These are phyloP conservation scores for Darevskia nairensis DNA, from an alignment of 2,797 vertebrate genomes.

Conservation along the genomic window DNA sequence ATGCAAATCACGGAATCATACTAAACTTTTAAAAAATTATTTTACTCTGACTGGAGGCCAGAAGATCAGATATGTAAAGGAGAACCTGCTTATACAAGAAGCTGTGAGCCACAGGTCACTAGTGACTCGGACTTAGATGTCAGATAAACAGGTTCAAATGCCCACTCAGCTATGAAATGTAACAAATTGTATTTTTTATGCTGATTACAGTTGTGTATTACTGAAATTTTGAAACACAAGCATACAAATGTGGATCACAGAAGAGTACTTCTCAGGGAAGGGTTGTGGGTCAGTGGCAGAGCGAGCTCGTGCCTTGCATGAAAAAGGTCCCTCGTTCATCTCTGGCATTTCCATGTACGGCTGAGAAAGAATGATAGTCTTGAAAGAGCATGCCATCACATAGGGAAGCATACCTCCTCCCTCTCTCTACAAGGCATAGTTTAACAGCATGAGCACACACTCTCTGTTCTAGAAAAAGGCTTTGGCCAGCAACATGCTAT, in stretches of 20 bases:
- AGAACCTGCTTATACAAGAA: background rate
- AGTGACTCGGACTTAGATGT: background rate
- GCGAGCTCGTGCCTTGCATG: too few relatives aligned
- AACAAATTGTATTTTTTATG: background rate
- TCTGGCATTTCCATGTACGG: too few relatives aligned
- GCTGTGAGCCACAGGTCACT: too few relatives aligned
- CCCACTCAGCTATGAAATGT: background rate
- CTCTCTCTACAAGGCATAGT: too few relatives aligned
- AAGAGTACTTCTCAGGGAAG: background rate
- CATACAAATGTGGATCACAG: too few relatives aligned
- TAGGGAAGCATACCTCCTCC: too few relatives aligned
- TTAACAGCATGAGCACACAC: background rate
- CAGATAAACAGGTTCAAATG: background rate
- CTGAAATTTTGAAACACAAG: background rate
- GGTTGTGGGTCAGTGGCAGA: too few relatives aligned
- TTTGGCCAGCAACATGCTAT: too few relatives aligned
- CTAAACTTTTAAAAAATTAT: background rate
- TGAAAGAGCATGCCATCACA: too few relatives aligned
- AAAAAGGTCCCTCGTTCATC: too few relatives aligned
- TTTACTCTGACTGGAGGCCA: too few relatives aligned
- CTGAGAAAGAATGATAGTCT: too few relatives aligned
- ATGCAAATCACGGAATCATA: background rate
- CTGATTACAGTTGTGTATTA: background rate
- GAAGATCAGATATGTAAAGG: background rate
- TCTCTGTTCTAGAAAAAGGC: slow-evolving; percentile 2